Evolutionary conservation across 2,113 vertebrate genomes (phyloP), one percentile per base, ranked within the genome.

Genomic region (Anseranas semipalmata): DNA sequence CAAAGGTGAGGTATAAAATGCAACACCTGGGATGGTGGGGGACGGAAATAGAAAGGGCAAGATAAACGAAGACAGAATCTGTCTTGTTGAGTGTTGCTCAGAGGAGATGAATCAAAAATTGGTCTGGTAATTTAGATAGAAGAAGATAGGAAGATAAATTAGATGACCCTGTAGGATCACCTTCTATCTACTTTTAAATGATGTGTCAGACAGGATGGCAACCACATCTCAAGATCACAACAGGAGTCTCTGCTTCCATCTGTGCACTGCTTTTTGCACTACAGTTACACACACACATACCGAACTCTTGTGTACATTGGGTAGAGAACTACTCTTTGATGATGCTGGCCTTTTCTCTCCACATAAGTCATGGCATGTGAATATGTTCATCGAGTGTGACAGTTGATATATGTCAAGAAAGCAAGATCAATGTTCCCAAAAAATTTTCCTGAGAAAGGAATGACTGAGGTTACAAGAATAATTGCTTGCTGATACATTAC

Each of bases 301-400:
- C 33, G 55, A 12, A 28, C 6, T 55, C 28, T 24, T 6, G 2
- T 9, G 11, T 12, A 3, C 2, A 9, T 0, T 75, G 35, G 5
- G 25, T 24, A 50, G 9, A 50, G 15, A 7, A 72, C 14, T 10
- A 8, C 10, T 25, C 20, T 43, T 60, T 20, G 5, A 3, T 32
- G 33, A 7, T 15, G 15, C 59, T 66, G 52, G 15, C 33, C 45
- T 77, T 68, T 79, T 28, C 17, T 24, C n/a, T 62, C 12, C 14
- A 2, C 1, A 3, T 12, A 14, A 22, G 14, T 15, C 58, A 30
- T 1, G 9, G 15, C 12, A 27, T 1, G 3, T 10, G 27, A n/a
- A 1, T 39, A n/a, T 39, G 65, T 59, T 50, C 48, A 35, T 8
- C 33, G 74, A 2, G 7, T 52, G 9, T 12, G 18, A 5, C 21